These are phyloP conservation scores for Drosophila conformis DNA, from an alignment of 2,888 invertebrate species.

Conservation along the genomic window DNA sequence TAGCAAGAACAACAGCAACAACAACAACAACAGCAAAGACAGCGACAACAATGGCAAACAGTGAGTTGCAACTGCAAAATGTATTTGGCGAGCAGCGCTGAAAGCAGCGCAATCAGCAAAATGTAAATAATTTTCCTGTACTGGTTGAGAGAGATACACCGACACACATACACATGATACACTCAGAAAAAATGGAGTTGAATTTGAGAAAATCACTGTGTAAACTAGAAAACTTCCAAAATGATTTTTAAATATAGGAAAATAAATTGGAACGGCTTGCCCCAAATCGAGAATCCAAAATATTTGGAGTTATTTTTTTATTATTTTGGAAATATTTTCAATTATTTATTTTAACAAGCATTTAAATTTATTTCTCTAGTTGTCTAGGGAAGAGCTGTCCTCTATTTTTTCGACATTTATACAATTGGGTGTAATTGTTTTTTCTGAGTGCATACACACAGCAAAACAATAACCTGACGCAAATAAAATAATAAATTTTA, in stretches of 20 bases:
- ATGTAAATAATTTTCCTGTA: constrained; percentile 75
- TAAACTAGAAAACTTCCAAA: not conserved
- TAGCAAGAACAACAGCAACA: constrained; percentile 28
- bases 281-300: not conserved
- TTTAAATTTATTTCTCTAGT: too few species aligned
- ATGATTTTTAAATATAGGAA: not conserved
- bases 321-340: not conserved
- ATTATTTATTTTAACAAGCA: not conserved
- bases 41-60: constrained; percentile 52
- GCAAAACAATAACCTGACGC: constrained; percentile 63
- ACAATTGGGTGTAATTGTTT: not conserved
- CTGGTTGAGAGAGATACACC: constrained; percentile 26
- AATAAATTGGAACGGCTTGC: accelerated
- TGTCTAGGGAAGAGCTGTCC: too few species aligned
- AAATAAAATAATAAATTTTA: constrained; percentile 81
- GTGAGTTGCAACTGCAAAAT: constrained; percentile 60
- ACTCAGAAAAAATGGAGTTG: not conserved
- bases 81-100: constrained; percentile 26
- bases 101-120: constrained; percentile 71
- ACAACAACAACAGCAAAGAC: constrained; percentile 20
- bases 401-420: not conserved
- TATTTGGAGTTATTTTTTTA: not conserved
- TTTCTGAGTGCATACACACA: not conserved
- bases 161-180: not conserved
- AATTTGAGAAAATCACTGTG: not conserved